phyloP scores from a whole-genome alignment of 1,140 invertebrate genomes.

The Pseudomyrmex pallidus region DNA sequence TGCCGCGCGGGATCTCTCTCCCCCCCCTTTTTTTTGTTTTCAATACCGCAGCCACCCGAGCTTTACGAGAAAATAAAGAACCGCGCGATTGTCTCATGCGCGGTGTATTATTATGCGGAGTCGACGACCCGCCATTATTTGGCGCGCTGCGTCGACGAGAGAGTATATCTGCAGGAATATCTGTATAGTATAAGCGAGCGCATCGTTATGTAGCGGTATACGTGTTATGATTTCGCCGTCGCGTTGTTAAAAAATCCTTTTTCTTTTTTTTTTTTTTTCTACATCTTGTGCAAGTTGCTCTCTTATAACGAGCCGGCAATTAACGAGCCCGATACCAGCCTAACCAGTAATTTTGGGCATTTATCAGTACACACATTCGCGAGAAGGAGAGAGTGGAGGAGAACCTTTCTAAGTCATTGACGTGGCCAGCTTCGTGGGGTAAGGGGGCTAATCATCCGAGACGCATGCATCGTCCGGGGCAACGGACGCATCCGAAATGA shows the following conservation, averaged over 20 bases:
- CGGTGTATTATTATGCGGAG: conserved; percentile 28
- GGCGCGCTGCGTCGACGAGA: conserved; percentile 5
- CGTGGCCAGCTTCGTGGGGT: conserved; percentile 40
- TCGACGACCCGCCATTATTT: conserved; percentile 41
- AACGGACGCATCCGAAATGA: conserved; percentile 63
- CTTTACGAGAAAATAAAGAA: conserved; percentile 43
- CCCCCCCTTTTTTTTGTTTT: background rate
- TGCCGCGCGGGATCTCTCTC: background rate
- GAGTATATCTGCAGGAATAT: conserved; percentile 5
- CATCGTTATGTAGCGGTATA: conserved; percentile 20
- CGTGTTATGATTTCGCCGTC: conserved; percentile 9
- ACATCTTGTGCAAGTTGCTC: conserved; percentile 52
- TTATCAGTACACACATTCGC: conserved; percentile 56
- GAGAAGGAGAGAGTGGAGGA: background rate
- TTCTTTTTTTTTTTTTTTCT: conserved; percentile 11
- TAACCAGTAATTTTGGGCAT: conserved; percentile 71
- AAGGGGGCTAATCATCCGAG: conserved; percentile 58
- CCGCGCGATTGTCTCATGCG: conserved; percentile 30
- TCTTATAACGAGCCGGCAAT: conserved; percentile 74
- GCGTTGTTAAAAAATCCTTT: conserved; percentile 30
- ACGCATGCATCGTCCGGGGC: conserved; percentile 49
- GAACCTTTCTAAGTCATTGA: conserved; percentile 66
- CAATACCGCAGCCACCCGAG: background rate
- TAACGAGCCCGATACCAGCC: conserved; percentile 70
- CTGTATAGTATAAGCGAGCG: conserved; percentile 2